Evolutionary conservation across 2,888 invertebrate species (phyloP), one percentile per base, ranked within the genome.

Genomic region (Exocentrus adspersus): DNA sequence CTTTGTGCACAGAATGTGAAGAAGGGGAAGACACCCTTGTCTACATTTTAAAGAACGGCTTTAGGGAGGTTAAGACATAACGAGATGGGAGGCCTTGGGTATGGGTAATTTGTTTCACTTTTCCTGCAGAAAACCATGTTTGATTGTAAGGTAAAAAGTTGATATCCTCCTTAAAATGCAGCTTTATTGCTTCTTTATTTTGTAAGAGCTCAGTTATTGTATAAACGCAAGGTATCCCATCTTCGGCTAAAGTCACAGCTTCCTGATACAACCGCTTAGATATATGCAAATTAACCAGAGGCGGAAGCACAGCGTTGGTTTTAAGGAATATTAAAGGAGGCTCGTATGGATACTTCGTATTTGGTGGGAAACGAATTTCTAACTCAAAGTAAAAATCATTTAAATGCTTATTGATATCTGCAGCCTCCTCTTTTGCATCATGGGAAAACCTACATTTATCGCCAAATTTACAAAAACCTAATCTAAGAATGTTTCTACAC

Each of bases 391-490:
- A 63, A 83, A 79, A 79, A 84, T 86, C 67, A 71, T 82, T 69
- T 78, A 84, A 70, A 74, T 82, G 82, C 16, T 78, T 80, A 21
- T 81, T 77, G 16, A 56, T 32, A 45, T 80, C 79, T 32, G 78
- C 78, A 61, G 80, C 78, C 43, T 82, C 73, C 63, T 82, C 79
- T 58, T 86, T 85, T 30, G 83, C 81, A 74, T 88, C 86, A 79
- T 93, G 93, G 19, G 87, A 86, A 84, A 91, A 93, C 75, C 89
- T 87, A 81, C 94, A 94, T 76, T 89, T 91, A 45, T 85, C 84
- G 7, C 91, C 92, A 82, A 86, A 93, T 76, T 88, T 88, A 79
- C 93, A 94, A 2, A 90, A 90, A 16, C 75, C 80, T 37, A 7
- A 5, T 81, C 82, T 86, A 16, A 86, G 78, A 81, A 86, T 89